Percentiles rank a stretch among this genome's conserved stretches.
Evolutionary conservation across 2,113 vertebrate species (phyloP).

Genomic region (Carassius gibelio): DNA sequence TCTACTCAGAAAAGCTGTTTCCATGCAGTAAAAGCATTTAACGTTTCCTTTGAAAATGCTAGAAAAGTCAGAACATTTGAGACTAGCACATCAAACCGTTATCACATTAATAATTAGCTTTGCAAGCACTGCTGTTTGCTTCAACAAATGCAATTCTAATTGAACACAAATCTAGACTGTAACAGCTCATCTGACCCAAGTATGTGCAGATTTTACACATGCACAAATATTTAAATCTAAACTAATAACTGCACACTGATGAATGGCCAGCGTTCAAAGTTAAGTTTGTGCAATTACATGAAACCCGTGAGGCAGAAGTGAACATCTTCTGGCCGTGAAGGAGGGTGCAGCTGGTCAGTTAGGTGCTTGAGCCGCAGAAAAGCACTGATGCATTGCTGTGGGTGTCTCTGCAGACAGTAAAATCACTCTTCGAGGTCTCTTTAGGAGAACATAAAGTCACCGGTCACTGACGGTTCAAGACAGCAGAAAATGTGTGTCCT

Average conservation of each 20-base stretch:
- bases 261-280: not conserved
- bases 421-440: slow-evolving; percentile 7
- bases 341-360: not conserved
- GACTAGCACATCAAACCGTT: not conserved
- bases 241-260: not conserved
- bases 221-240: not conserved
- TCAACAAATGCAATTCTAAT: not conserved
- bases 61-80: not conserved
- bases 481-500: not conserved
- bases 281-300: not conserved
- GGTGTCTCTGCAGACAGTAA: not conserved
- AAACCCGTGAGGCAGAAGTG: not conserved
- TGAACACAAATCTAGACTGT: not conserved
- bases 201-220: not conserved
- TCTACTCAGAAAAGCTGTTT: not conserved
- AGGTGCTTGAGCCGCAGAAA: not conserved
- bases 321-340: not conserved
- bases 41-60: not conserved
- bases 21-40: not conserved
- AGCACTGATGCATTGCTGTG: slow-evolving; percentile 18
- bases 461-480: not conserved
- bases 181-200: not conserved
- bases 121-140: not conserved
- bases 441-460: not conserved
- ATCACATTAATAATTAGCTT: not conserved